Evolutionary conservation across 2,113 vertebrate genomes (phyloP).

Genomic region (Tretioscincus oriximinensis): DNA sequence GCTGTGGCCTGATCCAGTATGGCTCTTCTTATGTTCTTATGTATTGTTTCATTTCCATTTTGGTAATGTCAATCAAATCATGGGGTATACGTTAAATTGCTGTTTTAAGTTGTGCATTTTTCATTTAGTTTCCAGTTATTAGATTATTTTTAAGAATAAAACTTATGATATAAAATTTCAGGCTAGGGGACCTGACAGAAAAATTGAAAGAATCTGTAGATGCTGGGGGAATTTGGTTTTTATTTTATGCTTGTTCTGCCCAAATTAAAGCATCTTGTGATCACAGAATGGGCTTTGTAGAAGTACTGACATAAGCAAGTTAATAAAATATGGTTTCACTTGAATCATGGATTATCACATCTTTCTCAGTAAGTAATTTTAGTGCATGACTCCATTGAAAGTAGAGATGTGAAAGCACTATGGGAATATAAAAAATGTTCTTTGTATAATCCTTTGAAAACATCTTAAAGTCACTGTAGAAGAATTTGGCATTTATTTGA

Average conservation of each 20-base stretch:
- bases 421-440: background rate
- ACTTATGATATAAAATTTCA: conserved; percentile 7
- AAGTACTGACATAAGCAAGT: conserved; percentile 2
- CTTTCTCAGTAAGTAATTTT: background rate
- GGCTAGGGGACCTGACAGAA: conserved; percentile 12
- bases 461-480: background rate
- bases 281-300: background rate
- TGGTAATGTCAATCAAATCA: background rate
- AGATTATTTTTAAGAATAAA: background rate
- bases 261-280: background rate
- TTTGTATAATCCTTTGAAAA: conserved; percentile 29
- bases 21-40: no score
- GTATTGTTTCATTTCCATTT: conserved; percentile 12
- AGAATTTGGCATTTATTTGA: conserved; percentile 20
- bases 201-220: background rate
- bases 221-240: background rate
- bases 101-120: background rate
- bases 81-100: background rate
- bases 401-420: conserved; percentile 25
- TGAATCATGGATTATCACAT: conserved; percentile 11
- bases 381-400: background rate
- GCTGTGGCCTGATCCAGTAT: no score
- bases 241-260: background rate
- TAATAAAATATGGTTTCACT: background rate
- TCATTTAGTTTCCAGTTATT: background rate